Evolutionary conservation across 2,797 vertebrate species (phyloP).

Genomic region (Protonibea diacanthus): DNA sequence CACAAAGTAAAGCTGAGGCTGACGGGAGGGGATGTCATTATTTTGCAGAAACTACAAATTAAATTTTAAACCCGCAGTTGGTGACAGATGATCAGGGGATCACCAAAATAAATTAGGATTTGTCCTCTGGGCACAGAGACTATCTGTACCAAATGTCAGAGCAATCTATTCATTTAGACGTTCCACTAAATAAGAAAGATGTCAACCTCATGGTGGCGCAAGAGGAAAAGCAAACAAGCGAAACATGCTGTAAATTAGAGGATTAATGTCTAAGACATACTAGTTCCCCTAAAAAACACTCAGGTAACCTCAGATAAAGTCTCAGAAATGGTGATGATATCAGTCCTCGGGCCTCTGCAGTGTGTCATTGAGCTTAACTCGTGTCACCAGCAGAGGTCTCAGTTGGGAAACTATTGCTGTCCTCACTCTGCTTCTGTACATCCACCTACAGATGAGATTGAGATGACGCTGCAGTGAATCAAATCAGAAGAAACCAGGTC

Average conservation of each 20-base stretch:
- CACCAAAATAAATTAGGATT: no score
- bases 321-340: not conserved
- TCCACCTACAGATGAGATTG: constrained; percentile 43
- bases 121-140: no score
- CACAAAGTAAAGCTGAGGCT: no score
- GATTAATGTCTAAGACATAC: not conserved
- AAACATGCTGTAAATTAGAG: not conserved
- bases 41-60: no score
- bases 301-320: not conserved
- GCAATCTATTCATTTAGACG: no score
- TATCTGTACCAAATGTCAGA: no score
- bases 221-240: not conserved
- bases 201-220: not conserved
- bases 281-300: not conserved
- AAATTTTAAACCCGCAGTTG: no score
- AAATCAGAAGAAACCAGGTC: constrained; percentile 27
- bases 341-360: not conserved
- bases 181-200: no score
- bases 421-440: not conserved
- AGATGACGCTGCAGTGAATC: constrained; percentile 41
- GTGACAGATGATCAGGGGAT: no score
- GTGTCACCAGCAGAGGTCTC: constrained; percentile 70
- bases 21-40: no score
- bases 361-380: not conserved
- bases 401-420: not conserved